These are phyloP conservation scores for rat (Rattus norvegicus) DNA, from an alignment of 2,113 vertebrate genomes.

Conservation along the genomic window DNA sequence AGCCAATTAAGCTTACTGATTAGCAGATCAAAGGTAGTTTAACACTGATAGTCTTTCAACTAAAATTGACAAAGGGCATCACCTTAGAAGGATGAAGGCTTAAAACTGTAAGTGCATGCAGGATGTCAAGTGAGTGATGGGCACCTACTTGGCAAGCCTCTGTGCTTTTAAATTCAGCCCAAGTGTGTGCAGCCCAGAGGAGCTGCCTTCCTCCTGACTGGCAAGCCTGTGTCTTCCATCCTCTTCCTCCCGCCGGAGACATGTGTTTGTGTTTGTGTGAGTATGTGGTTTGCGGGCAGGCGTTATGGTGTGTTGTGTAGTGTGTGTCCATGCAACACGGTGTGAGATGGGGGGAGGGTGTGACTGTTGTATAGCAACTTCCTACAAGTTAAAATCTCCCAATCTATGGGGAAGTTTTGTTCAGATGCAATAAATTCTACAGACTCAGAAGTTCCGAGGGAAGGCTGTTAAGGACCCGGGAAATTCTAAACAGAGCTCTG, in stretches of 20 bases:
- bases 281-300: not conserved
- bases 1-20: not conserved
- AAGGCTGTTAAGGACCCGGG: not conserved
- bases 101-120: not conserved
- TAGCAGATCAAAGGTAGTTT: not conserved
- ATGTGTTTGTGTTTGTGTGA: not conserved
- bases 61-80: not conserved
- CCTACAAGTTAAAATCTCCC: not conserved
- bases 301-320: not conserved
- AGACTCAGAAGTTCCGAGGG: not conserved
- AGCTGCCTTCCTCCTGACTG: not conserved
- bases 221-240: not conserved
- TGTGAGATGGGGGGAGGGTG: not conserved
- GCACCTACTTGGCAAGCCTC: not conserved
- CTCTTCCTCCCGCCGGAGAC: not conserved
- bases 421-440: not conserved
- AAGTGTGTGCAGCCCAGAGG: not conserved
- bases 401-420: not conserved
- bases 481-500: not conserved
- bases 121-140: not conserved
- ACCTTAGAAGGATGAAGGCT: not conserved
- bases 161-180: not conserved
- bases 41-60: not conserved
- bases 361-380: not conserved
- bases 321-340: not conserved